These are phyloP conservation scores for Tenrec ecaudatus DNA, from an alignment of 2,113 vertebrate genomes.

Conservation along the genomic window DNA sequence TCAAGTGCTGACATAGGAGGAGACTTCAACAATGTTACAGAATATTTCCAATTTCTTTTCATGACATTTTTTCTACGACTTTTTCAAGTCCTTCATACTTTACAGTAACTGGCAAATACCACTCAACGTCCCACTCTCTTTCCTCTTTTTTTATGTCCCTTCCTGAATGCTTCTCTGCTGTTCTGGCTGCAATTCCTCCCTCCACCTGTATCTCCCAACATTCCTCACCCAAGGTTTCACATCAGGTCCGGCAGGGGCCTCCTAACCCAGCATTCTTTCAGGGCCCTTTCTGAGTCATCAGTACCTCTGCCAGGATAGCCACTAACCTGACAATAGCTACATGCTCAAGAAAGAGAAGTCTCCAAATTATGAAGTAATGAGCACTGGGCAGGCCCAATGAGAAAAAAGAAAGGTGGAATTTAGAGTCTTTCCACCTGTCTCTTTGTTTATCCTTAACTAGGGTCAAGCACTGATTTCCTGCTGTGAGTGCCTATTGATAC, in stretches of 20 bases:
- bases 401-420: not conserved
- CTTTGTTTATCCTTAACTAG: not conserved
- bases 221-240: not conserved
- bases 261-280: not conserved
- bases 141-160: not conserved
- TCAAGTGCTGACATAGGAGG: not conserved
- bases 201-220: not conserved
- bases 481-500: not conserved
- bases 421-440: not conserved
- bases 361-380: not conserved
- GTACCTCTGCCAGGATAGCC: rapidly evolving
- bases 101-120: not conserved
- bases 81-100: not conserved
- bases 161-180: not conserved
- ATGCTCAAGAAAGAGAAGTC: not conserved
- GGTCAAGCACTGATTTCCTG: not conserved
- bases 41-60: too few species aligned
- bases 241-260: too few species aligned
- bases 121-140: rapidly evolving
- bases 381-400: not conserved
- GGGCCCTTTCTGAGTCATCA: not conserved
- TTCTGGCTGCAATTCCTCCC: not conserved
- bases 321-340: not conserved
- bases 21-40: too few species aligned
- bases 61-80: too few species aligned